phyloP scores from a whole-genome alignment of 2,797 vertebrate genomes.

The Iguana delicatissima region DNA sequence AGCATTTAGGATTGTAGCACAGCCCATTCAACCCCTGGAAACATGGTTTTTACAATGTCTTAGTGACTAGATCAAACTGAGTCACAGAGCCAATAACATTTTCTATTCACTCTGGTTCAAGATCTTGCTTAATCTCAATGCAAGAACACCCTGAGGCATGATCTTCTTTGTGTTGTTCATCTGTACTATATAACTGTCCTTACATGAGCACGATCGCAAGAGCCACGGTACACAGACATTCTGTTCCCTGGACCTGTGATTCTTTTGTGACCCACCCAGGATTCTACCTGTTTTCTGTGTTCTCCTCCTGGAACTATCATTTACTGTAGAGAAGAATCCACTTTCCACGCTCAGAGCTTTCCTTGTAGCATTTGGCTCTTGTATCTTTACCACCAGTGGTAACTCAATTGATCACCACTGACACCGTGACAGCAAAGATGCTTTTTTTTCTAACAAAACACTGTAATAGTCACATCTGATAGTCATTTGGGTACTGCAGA shows the following conservation, averaged over 20 bases:
- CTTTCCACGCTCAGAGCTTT: background rate
- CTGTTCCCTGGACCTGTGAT: background rate
- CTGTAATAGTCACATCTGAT: background rate
- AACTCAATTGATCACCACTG: background rate
- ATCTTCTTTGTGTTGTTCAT: too few species aligned
- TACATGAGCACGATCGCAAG: background rate
- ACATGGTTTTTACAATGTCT: background rate
- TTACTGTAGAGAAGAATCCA: background rate
- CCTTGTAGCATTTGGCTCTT: background rate
- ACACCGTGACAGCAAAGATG: background rate
- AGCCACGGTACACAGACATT: background rate
- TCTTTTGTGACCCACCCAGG: background rate
- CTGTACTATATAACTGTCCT: background rate
- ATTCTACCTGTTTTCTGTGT: background rate
- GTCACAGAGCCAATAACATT: background rate
- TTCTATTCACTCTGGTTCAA: background rate
- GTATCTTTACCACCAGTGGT: background rate
- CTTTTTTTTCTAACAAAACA: background rate
- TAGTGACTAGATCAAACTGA: background rate
- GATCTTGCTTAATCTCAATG: background rate
- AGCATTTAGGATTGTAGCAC: background rate
- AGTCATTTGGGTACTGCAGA: slow-evolving; percentile 79
- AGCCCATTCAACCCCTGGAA: background rate
- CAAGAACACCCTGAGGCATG: background rate
- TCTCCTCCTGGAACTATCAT: background rate